phyloP scores from a whole-genome alignment of 2,113 vertebrate species.

The Glaucomys volans region DNA sequence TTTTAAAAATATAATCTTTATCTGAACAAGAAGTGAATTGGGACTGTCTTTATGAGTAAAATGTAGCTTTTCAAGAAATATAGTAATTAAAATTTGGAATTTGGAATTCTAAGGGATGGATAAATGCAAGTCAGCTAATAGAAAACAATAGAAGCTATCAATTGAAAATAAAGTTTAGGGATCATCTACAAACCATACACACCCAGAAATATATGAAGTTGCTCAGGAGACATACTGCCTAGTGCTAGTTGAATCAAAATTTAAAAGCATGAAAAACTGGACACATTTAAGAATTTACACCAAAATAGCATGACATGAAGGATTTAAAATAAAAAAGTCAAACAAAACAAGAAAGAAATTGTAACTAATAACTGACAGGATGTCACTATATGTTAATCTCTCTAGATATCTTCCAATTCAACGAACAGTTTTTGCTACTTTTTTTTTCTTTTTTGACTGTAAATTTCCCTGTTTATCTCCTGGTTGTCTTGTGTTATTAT shows the following conservation, averaged over 20 bases:
- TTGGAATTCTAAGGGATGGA: conserved; percentile 18
- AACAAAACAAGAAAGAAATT: conserved; percentile 1
- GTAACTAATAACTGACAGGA: neutral
- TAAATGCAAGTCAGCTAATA: neutral
- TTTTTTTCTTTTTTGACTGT: neutral
- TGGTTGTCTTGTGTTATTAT: neutral
- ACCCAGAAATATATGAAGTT: neutral
- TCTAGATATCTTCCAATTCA: neutral
- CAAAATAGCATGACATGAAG: neutral
- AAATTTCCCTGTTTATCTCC: neutral
- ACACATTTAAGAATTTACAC: neutral
- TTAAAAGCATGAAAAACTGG: neutral
- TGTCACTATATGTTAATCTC: neutral
- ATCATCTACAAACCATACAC: neutral
- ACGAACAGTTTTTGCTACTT: neutral
- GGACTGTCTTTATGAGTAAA: neutral
- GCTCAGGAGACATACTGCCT: neutral
- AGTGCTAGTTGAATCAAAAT: neutral
- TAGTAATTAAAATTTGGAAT: neutral
- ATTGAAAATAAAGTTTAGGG: neutral
- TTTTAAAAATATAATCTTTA: neutral
- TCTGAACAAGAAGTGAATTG: conserved; percentile 28
- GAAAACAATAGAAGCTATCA: neutral
- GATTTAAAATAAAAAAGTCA: neutral
- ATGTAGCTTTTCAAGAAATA: neutral